Percentiles rank a stretch among this genome's conserved stretches.
phyloP scores from a whole-genome alignment of 1,140 invertebrate species.

The Artemia franciscana region DNA sequence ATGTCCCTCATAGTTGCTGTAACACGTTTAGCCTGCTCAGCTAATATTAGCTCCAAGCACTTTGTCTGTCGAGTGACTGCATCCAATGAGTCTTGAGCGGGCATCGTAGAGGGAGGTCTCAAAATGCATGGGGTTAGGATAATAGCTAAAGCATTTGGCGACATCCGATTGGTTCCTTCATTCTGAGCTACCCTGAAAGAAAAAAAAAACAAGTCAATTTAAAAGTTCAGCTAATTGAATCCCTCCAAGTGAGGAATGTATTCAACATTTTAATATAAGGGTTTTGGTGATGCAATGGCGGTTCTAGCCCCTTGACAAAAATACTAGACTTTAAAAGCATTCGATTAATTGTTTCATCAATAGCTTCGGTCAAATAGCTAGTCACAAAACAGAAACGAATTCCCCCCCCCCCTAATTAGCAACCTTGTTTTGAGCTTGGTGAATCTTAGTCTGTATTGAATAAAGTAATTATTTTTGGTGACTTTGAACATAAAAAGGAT shows the following conservation, averaged over 20 bases:
- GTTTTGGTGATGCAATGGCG: too few relatives aligned
- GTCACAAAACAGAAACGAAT: too few relatives aligned
- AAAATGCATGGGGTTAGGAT: conserved; percentile 86
- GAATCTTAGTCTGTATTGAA: too few relatives aligned
- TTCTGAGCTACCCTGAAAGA: conserved; percentile 43
- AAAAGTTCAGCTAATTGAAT: background rate
- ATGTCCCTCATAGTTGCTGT: conserved; percentile 61
- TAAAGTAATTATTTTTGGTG: too few relatives aligned
- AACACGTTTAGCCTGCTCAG: conserved; percentile 47
- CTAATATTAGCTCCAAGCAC: conserved; percentile 67
- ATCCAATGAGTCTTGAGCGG: conserved; percentile 36
- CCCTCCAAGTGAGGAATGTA: background rate
- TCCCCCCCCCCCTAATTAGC: too few relatives aligned
- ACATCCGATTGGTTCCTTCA: conserved; percentile 79
- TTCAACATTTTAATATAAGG: too few relatives aligned
- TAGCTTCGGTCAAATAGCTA: too few relatives aligned
- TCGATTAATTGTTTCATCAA: too few relatives aligned
- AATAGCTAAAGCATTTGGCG: conserved; percentile 64
- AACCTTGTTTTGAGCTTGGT: too few relatives aligned
- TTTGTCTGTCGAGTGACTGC: conserved; percentile 52
- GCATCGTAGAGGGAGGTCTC: conserved; percentile 54
- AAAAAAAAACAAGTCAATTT: background rate
- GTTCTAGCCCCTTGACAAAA: too few relatives aligned
- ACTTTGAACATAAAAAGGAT: too few relatives aligned
- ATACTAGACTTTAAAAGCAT: too few relatives aligned